Evolutionary conservation across 2,888 invertebrate genomes (phyloP).

Genomic region (Steinernema scapterisci): DNA sequence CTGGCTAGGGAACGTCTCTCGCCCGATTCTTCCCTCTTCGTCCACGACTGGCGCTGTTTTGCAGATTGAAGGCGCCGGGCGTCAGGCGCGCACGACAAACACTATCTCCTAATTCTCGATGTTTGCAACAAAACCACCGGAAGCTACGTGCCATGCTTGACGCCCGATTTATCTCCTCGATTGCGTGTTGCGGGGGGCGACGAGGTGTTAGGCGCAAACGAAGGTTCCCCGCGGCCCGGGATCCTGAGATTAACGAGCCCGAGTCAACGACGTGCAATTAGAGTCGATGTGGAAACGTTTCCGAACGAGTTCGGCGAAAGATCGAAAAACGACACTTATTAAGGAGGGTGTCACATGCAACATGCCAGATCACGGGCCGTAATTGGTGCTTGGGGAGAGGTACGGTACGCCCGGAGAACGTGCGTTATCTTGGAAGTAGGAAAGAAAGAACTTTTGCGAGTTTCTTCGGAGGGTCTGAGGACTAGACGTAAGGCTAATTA

Average conservation of each 20-base stretch:
- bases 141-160: too few species aligned
- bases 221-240: not conserved
- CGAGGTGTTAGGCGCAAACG: too few species aligned
- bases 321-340: conserved; percentile 12
- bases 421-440: not conserved
- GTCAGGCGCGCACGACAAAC: too few species aligned
- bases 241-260: conserved; percentile 9
- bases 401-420: not conserved
- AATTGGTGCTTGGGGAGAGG: not conserved
- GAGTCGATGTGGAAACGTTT: not conserved
- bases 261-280: not conserved
- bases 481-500: not conserved
- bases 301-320: not conserved
- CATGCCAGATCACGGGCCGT: not conserved
- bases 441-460: not conserved
- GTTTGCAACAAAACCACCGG: too few species aligned
- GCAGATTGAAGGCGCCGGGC: too few species aligned
- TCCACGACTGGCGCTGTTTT: too few species aligned
- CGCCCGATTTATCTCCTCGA: too few species aligned
- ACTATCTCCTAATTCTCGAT: too few species aligned
- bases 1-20: too few species aligned
- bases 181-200: too few species aligned
- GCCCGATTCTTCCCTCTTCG: too few species aligned
- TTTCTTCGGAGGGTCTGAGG: too few species aligned
- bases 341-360: conserved; percentile 15